Evolutionary conservation across 2,113 vertebrate genomes (phyloP), one percentile per base, ranked within the genome.

Genomic region (Rhinolophus ferrumequinum): DNA sequence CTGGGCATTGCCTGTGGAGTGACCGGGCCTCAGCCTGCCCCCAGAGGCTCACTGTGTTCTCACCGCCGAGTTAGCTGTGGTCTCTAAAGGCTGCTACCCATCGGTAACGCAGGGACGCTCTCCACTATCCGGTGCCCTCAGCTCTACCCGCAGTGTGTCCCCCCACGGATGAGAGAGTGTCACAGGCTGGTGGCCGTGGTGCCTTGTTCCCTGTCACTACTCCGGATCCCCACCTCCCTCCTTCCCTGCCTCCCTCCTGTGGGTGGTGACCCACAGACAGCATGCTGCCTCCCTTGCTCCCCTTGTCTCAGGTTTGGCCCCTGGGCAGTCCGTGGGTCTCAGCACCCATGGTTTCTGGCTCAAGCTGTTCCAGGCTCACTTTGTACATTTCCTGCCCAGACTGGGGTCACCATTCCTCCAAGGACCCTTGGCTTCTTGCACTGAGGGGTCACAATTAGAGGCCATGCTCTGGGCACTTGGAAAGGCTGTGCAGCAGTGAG

Each of bases 101-200:
- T 30, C 28, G 21, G 75, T 47, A n/a, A 47, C 5, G 2, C 9
- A 0, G 47, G 18, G 18, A 12, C 4, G 1, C 18, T 3, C 14
- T 24, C 16, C 16, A 18, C 2, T 50, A 44, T 50, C 30, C 18
- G 12, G 28, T 33, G 52, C 7, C 52, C n/a, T 4, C 3, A 22
- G 21, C 72, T 6, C 4, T n/a, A 28, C n/a, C 60, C 0, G 1
- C n/a, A 26, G 21, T 56, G 50, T 1, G 3, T 1, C 4, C 33
- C 19, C 50, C 76, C 6, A 12, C 22, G 75, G 30, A 10, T 5
- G 28, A 9, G 9, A 8, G 52, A 3, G 4, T 8, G 4, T 18
- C 30, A 11, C 2, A 18, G 26, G 21, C 50, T 0, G 7, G 21
- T 28, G 72, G n/a, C 8, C 1, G 3, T 6, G 47, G 28, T 6